Evolutionary conservation across 1,140 invertebrate genomes (phyloP).

Genomic region (Formica exsecta): DNA sequence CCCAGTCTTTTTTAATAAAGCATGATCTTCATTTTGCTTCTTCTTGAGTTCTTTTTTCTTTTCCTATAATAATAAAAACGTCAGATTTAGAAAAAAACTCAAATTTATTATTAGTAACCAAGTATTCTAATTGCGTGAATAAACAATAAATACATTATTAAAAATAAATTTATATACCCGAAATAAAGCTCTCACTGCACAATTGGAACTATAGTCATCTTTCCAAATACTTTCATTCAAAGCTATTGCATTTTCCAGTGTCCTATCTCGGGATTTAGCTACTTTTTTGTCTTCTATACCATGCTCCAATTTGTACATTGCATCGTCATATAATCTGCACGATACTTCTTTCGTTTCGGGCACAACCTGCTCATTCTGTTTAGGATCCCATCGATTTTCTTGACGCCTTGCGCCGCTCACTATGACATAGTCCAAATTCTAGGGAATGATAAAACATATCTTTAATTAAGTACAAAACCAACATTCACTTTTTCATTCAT

Average conservation of each 20-base stretch:
- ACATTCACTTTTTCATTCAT: background rate
- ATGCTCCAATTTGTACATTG: slow-evolving; percentile 99
- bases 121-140: slow-evolving; percentile 5
- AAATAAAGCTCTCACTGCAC: slow-evolving; percentile 92
- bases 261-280: slow-evolving; percentile 90
- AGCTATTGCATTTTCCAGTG: slow-evolving; percentile 91
- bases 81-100: slow-evolving; percentile 36
- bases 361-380: slow-evolving; percentile 97
- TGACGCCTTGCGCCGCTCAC: slow-evolving; percentile 97
- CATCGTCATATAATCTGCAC: slow-evolving; percentile 95
- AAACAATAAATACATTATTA: slow-evolving; percentile 48
- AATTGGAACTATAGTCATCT: slow-evolving; percentile 97
- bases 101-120: slow-evolving; percentile 43
- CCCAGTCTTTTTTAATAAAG: slow-evolving; percentile 92
- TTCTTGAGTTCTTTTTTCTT: slow-evolving; percentile 92
- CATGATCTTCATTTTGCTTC: slow-evolving; percentile 89
- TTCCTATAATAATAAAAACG: slow-evolving; percentile 86
- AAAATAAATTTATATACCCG: slow-evolving; percentile 88
- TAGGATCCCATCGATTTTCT: slow-evolving; percentile 99
- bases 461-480: background rate
- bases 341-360: slow-evolving; percentile 96
- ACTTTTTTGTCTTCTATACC: slow-evolving; percentile 92
- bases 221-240: slow-evolving; percentile 93
- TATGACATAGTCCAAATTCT: slow-evolving; percentile 99
- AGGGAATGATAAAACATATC: slow-evolving; percentile 75